These are phyloP conservation scores for Scylla paramamosain DNA, from an alignment of 1,140 invertebrate genomes.

Conservation along the genomic window DNA sequence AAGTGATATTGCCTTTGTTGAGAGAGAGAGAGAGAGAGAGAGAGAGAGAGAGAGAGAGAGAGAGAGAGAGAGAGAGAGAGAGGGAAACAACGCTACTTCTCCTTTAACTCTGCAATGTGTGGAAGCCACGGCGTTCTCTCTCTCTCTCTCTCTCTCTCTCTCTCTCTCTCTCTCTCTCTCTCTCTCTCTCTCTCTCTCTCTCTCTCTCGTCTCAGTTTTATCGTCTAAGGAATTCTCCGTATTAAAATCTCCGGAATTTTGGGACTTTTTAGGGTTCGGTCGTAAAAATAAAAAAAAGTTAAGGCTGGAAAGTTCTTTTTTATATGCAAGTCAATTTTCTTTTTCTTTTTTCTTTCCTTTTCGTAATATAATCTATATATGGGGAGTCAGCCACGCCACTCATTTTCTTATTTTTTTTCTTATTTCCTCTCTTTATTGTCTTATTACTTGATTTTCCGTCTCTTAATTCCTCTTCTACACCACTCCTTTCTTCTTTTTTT, in stretches of 20 bases:
- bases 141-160: not conserved
- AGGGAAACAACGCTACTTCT: not conserved
- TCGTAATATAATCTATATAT: not conserved
- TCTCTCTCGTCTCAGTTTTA: not conserved
- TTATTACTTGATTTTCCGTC: not conserved
- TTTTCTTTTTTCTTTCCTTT: not conserved
- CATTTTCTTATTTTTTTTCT: not conserved
- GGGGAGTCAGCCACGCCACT: not conserved
- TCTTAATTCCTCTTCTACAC: not conserved
- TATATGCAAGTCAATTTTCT: not conserved
- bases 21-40: not conserved
- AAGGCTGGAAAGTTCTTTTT: not conserved
- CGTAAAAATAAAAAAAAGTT: not conserved
- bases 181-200: conserved; percentile 15
- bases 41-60: conserved; percentile 11
- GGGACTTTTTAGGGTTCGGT: not conserved
- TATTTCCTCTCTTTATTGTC: not conserved
- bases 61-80: conserved; percentile 45
- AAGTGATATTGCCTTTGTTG: not conserved
- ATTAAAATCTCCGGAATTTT: conserved; percentile 6
- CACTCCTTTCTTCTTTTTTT: too few species aligned
- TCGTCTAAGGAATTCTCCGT: not conserved
- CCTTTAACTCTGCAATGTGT: conserved; percentile 46
- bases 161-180: conserved; percentile 40
- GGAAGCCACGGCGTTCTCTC: not conserved